phyloP scores from a whole-genome alignment of 2,888 invertebrate genomes.

The Lithophane socia region DNA sequence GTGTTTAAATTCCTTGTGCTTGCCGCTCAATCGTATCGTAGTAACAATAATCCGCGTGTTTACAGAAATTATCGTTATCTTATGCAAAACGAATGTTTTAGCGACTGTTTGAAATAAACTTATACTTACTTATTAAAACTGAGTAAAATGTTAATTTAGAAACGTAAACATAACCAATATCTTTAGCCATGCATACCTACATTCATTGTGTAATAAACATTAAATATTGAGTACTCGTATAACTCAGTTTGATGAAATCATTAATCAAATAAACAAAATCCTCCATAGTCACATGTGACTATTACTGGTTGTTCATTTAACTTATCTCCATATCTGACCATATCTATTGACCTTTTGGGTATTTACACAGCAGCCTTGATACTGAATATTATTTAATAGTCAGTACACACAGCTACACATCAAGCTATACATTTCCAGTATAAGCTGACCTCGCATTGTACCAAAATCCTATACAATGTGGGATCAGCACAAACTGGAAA shows the following conservation, averaged over 20 bases:
- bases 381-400: constrained; percentile 16
- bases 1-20: background rate
- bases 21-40: background rate
- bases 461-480: no score
- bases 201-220: constrained; percentile 9
- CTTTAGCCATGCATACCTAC: background rate
- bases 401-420: background rate
- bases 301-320: constrained; percentile 9
- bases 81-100: constrained; percentile 17
- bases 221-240: background rate
- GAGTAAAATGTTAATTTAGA: background rate
- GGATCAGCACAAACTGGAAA: no score
- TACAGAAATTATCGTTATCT: background rate
- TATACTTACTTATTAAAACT: background rate
- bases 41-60: background rate
- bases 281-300: background rate
- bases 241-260: constrained; percentile 9
- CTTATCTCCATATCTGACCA: constrained; percentile 48
- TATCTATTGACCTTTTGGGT: constrained; percentile 59
- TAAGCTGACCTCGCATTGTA: no score
- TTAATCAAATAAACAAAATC: constrained; percentile 30
- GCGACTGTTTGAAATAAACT: background rate
- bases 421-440: no score
- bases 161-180: constrained; percentile 27
- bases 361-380: constrained; percentile 4